Percentiles rank a stretch among this genome's conserved stretches.
phyloP scores from a whole-genome alignment of 2,797 vertebrate species.

The Coccyzus lansbergi region DNA sequence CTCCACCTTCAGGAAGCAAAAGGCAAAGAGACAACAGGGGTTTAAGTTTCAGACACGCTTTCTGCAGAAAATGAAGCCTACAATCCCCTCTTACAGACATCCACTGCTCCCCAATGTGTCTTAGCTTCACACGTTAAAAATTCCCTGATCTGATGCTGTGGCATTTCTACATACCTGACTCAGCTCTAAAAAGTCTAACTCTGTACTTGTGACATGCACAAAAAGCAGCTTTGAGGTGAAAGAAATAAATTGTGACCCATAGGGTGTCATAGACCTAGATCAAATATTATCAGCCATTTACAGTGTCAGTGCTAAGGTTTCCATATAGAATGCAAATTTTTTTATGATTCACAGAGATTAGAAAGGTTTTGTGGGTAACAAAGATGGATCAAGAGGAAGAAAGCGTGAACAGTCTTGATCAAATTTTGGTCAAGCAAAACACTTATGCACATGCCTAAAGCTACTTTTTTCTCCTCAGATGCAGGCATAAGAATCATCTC shows the following conservation, averaged over 20 bases:
- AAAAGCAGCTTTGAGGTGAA: not conserved
- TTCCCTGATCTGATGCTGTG: not conserved
- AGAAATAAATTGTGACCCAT: not conserved
- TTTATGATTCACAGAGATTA: not conserved
- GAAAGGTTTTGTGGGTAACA: slow-evolving; percentile 2
- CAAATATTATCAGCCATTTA: not conserved
- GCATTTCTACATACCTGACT: not conserved
- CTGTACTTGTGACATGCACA: not conserved
- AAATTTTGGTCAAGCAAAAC: slow-evolving; percentile 51
- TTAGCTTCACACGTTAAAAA: not conserved
- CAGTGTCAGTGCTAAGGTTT: not conserved
- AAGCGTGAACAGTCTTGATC: slow-evolving; percentile 35
- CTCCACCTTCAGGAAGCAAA: slow-evolving; percentile 76
- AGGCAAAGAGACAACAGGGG: slow-evolving; percentile 12
- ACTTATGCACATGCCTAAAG: slow-evolving; percentile 22
- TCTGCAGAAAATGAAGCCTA: not conserved
- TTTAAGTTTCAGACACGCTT: not conserved
- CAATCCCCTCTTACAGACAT: not conserved
- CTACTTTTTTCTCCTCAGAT: slow-evolving; percentile 4
- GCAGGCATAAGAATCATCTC: slow-evolving; percentile 16
- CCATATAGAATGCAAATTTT: not conserved
- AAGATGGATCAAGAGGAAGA: slow-evolving; percentile 18
- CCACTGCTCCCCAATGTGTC: not conserved
- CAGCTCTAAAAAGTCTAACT: not conserved
- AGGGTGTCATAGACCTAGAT: not conserved